Conservation (phyloP, 1,140 invertebrate genomes). For the Aphaenogaster ashmeadi region DNA sequence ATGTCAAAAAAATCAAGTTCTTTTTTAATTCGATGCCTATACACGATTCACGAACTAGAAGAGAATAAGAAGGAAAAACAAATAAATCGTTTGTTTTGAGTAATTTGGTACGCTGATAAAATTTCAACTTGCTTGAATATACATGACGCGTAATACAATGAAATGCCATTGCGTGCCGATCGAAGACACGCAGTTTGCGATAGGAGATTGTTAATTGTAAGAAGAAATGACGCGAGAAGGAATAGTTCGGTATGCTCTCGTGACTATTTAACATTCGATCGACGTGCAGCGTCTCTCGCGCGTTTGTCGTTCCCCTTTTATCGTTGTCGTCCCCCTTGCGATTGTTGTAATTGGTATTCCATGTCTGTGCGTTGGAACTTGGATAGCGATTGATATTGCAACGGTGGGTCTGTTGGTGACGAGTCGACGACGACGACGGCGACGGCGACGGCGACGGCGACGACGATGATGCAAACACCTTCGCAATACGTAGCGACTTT, state of each 20-base stretch:
- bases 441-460: too few species aligned
- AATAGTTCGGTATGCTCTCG: conserved; percentile 13
- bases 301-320: neutral
- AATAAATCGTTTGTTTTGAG: neutral
- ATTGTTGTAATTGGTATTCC: conserved; percentile 51
- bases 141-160: neutral
- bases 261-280: conserved; percentile 50
- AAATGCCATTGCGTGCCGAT: conserved; percentile 3
- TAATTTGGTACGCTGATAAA: neutral
- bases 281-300: conserved; percentile 12
- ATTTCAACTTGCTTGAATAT: neutral
- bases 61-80: neutral
- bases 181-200: neutral
- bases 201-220: conserved; percentile 32
- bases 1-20: neutral
- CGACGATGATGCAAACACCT: neutral
- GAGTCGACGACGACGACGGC: too few species aligned
- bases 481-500: neutral
- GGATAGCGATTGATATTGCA: conserved; percentile 38
- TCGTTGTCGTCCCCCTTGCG: neutral
- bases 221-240: conserved; percentile 7
- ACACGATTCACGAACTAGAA: neutral
- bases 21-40: neutral
- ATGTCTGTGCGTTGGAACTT: conserved; percentile 38
- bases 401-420: neutral